Evolutionary conservation across 2,888 invertebrate species (phyloP), one percentile per base, ranked within the genome.

Genomic region (Philopedon plagiatum): DNA sequence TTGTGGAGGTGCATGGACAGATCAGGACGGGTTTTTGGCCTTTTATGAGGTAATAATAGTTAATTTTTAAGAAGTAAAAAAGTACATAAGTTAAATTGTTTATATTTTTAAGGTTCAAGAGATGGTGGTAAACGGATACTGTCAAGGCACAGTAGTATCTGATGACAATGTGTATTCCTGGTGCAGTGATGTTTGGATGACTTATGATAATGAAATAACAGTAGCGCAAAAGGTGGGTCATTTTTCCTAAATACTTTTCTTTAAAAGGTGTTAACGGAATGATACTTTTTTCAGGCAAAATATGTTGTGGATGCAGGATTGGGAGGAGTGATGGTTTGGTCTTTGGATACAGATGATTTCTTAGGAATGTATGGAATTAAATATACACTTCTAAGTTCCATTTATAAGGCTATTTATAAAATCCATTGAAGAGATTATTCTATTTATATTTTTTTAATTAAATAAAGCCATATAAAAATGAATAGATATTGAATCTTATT

Each of bases 21-120:
- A 88, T 8, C 92, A 94, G 82, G 88, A 90, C 76, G 94, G 94
- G 0, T 94, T 94, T 76, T 88, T 95, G 83, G 94, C 94, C 0
- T 95, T 93, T 81, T 94, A 95, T 82, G 95, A 95, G 89, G 92
- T 92, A 60, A 26, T 4, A 2, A n/a, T 15, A 1, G 11, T 39
- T 15, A n/a, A n/a, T n/a, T 39, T 39, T 1, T 15, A 15, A 15
- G 4, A 26, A 26, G 3, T 26, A 3, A 9, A 9, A 39, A 39
- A 3, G 11, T 44, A 7, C 44, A 19, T 15, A 9, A 19, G 13
- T n/a, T 4, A 49, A 9, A 58, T 37, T 7, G 13, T 34, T 18
- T 37, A 18, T 23, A 26, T 61, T 44, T 62, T 63, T 5, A 32
- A 75, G 73, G 46, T 76, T 4, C 34, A 71, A 8, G 60, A 66